phyloP scores from a whole-genome alignment of 2,888 invertebrate species.

The Leucania comma region DNA sequence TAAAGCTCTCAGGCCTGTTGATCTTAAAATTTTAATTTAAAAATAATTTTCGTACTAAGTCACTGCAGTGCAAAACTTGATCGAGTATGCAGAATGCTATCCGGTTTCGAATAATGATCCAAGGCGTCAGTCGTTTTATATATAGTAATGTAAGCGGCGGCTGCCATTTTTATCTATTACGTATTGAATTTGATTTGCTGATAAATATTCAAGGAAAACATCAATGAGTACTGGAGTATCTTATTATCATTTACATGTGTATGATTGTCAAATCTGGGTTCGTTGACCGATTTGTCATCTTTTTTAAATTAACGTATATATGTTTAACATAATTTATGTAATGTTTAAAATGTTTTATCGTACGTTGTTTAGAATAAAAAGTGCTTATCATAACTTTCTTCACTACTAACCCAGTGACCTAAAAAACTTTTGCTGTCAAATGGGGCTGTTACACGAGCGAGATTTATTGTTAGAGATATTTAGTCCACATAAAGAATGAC shows the following conservation, averaged over 20 bases:
- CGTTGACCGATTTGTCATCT: constrained; percentile 29
- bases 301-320: neutral
- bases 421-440: neutral
- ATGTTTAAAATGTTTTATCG: constrained; percentile 27
- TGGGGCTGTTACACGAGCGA: neutral
- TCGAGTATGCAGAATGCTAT: constrained; percentile 43
- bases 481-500: neutral
- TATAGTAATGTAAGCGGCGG: constrained; percentile 34
- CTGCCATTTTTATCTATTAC: constrained; percentile 51
- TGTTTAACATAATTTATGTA: constrained; percentile 25
- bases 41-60: neutral
- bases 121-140: constrained; percentile 39
- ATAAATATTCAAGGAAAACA: constrained; percentile 40
- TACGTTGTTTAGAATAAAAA: constrained; percentile 4
- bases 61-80: constrained; percentile 33
- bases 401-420: constrained; percentile 33
- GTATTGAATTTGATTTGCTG: constrained; percentile 48
- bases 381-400: constrained; percentile 17
- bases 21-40: constrained; percentile 14
- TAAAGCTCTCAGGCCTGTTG: neutral
- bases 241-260: constrained; percentile 34
- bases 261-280: constrained; percentile 39
- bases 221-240: constrained; percentile 18
- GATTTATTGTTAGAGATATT: neutral
- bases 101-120: constrained; percentile 32